Percentiles rank a stretch among this genome's conserved stretches.
Conservation (phyloP, 2,113 vertebrate genomes). For the Hepsetus odoe region DNA sequence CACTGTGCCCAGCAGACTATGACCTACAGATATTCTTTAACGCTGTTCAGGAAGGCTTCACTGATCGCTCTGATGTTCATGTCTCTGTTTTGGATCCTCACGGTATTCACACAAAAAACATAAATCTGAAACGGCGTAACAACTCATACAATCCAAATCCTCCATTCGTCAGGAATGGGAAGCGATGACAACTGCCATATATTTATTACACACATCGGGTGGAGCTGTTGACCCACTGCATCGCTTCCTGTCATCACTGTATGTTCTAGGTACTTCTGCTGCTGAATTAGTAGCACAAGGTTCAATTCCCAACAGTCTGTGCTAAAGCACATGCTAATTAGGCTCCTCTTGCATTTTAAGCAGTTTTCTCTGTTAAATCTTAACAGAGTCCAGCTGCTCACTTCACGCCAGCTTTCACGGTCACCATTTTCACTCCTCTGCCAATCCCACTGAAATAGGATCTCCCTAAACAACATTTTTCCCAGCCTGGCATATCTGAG, state of each 20-base stretch:
- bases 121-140: no score
- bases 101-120: no score
- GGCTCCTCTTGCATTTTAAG: no score
- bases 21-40: no score
- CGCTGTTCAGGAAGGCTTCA: no score
- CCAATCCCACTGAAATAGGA: constrained; percentile 47
- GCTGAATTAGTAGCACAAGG: background rate
- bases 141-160: background rate
- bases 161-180: background rate
- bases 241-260: background rate
- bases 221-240: background rate
- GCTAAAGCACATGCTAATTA: no score
- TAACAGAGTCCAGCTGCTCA: constrained; percentile 16
- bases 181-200: background rate
- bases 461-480: constrained; percentile 16
- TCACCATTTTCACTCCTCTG: constrained; percentile 8
- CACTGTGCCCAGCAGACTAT: no score
- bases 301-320: background rate
- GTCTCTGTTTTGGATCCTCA: no score
- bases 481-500: constrained; percentile 8
- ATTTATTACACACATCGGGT: background rate
- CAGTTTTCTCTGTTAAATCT: no score
- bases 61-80: no score
- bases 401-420: constrained; percentile 24
- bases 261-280: background rate